Percentiles rank a stretch among this genome's conserved stretches.
Evolutionary conservation across 1,140 invertebrate genomes (phyloP).

Genomic region (Maconellicoccus hirsutus): DNA sequence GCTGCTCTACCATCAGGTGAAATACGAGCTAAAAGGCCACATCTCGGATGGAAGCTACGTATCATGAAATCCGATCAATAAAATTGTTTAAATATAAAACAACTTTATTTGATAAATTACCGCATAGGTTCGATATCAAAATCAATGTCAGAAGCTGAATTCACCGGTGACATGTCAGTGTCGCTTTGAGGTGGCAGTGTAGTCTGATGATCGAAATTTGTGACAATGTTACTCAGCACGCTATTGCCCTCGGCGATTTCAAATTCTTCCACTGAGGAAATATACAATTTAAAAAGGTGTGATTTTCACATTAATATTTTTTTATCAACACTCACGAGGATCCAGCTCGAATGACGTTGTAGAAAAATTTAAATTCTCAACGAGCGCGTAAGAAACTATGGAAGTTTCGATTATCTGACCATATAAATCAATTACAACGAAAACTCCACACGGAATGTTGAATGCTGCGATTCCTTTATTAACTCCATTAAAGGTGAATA

Average conservation of each 20-base stretch:
- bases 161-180: not conserved
- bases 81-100: not conserved
- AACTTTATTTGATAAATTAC: not conserved
- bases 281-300: not conserved
- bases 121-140: not conserved
- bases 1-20: conserved; percentile 71
- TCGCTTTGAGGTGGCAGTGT: not conserved
- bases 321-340: conserved; percentile 11
- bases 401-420: conserved; percentile 85
- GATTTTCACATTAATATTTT: conserved; percentile 11
- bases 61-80: not conserved
- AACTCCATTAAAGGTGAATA: conserved; percentile 80
- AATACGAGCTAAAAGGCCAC: conserved; percentile 79
- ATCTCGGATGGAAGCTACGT: conserved; percentile 64
- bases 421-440: conserved; percentile 81
- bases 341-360: not conserved
- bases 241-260: conserved; percentile 9
- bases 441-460: conserved; percentile 61
- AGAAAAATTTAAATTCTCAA: conserved; percentile 3
- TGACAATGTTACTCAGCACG: not conserved
- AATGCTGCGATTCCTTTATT: conserved; percentile 74
- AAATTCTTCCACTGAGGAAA: not conserved
- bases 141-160: not conserved
- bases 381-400: conserved; percentile 45
- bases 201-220: conserved; percentile 4